Evolutionary conservation across 2,113 vertebrate genomes (phyloP).

Genomic region (Canis aureus): DNA sequence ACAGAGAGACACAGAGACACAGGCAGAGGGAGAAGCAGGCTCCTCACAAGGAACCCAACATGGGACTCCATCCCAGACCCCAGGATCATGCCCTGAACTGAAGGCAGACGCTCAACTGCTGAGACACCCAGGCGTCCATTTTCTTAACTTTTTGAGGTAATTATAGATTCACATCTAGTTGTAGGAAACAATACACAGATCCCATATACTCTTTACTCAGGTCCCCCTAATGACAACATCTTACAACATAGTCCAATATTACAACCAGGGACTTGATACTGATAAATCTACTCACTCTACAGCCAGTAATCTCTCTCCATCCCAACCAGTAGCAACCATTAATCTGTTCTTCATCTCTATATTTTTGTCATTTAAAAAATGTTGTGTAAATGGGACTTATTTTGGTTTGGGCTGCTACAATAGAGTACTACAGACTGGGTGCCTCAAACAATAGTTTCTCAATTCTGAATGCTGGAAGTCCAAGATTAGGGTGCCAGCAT

Average conservation of each 20-base stretch:
- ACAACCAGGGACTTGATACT: background rate
- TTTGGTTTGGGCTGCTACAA: background rate
- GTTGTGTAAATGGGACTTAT: background rate
- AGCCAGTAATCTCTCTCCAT: background rate
- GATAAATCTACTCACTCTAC: background rate
- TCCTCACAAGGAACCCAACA: too few relatives aligned
- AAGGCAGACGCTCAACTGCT: too few relatives aligned
- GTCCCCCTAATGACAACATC: background rate
- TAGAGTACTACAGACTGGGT: background rate
- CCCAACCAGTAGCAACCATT: background rate
- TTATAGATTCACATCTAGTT: background rate
- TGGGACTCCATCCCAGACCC: too few relatives aligned
- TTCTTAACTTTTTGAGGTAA: slow-evolving; percentile 8
- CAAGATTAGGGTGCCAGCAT: background rate
- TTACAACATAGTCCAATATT: background rate
- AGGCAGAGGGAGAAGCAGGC: too few relatives aligned
- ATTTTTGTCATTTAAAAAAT: background rate
- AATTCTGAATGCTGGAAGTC: background rate
- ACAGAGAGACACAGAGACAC: too few relatives aligned
- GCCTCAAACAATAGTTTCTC: background rate
- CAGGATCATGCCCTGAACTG: too few relatives aligned
- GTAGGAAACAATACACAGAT: background rate
- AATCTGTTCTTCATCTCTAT: background rate
- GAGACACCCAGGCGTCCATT: background rate
- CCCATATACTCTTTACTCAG: background rate